A percentile compares a stretch with the other conserved stretches of the same genome.
phyloP scores from a whole-genome alignment of 2,797 vertebrate genomes.

The Fistularia tabacaria region DNA sequence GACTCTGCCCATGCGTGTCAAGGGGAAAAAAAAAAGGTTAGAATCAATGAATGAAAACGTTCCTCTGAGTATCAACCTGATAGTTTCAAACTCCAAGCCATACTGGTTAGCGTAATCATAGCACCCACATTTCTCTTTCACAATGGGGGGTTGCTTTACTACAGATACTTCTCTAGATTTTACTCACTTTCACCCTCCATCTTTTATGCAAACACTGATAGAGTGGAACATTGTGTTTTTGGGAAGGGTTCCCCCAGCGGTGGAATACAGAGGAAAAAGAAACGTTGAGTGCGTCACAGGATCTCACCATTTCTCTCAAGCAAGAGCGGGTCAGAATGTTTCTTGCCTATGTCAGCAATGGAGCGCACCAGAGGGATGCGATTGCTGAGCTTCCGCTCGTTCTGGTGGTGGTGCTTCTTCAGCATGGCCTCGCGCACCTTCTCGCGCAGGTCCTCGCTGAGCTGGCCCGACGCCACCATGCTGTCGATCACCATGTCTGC shows the following conservation, averaged over 20 bases:
- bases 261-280: conserved; percentile 55
- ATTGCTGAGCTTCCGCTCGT: conserved; percentile 93
- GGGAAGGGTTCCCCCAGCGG: conserved; percentile 40
- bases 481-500: conserved; percentile 94
- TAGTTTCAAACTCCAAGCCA: conserved; percentile 54
- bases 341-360: conserved; percentile 99
- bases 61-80: conserved; percentile 24
- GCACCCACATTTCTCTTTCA: conserved; percentile 70
- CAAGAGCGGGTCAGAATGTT: conserved; percentile 98
- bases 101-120: conserved; percentile 46
- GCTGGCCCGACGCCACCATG: conserved; percentile 91
- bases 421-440: conserved; percentile 91
- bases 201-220: conserved; percentile 58
- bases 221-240: conserved; percentile 59
- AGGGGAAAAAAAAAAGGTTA: conserved; percentile 11
- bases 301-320: conserved; percentile 98
- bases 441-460: conserved; percentile 84
- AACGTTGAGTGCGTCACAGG: conserved; percentile 58
- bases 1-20: conserved; percentile 45
- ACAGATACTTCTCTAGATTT: conserved; percentile 34
- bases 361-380: conserved; percentile 97
- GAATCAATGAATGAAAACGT: background rate
- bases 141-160: conserved; percentile 20
- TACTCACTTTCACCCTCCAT: conserved; percentile 67
- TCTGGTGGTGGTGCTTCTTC: conserved; percentile 97